Conservation (phyloP, 2,797 vertebrate species). For the Antrozous pallidus region DNA sequence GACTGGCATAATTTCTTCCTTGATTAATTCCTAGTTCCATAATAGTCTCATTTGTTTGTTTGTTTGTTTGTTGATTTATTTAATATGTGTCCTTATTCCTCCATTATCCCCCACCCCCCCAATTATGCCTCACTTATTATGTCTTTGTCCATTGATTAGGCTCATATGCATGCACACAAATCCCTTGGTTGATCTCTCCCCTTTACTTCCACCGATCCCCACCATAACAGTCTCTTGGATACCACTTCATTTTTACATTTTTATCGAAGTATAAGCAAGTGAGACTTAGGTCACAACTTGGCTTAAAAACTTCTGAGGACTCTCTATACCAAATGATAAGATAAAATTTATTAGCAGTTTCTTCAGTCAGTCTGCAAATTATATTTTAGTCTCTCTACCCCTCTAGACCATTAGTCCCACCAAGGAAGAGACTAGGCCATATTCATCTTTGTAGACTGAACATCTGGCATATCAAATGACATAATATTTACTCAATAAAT, state of each 20-base stretch:
- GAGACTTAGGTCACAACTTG: neutral
- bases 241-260: neutral
- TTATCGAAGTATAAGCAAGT: neutral
- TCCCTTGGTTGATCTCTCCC: no score
- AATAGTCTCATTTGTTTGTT: no score
- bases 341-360: neutral
- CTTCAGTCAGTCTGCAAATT: neutral
- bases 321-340: neutral
- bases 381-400: neutral
- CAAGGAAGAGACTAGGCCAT: neutral
- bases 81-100: no score
- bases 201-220: no score
- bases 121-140: no score
- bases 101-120: no score
- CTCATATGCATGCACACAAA: no score
- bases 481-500: conserved; percentile 32
- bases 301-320: neutral
- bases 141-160: no score
- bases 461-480: neutral
- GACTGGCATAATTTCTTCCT: neutral
- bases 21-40: neutral
- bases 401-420: neutral
- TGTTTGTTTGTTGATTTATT: no score
- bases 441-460: neutral
- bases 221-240: no score